Evolutionary conservation across 2,888 invertebrate species (phyloP), one percentile per base, ranked within the genome.

Genomic region (Sericinus montela): DNA sequence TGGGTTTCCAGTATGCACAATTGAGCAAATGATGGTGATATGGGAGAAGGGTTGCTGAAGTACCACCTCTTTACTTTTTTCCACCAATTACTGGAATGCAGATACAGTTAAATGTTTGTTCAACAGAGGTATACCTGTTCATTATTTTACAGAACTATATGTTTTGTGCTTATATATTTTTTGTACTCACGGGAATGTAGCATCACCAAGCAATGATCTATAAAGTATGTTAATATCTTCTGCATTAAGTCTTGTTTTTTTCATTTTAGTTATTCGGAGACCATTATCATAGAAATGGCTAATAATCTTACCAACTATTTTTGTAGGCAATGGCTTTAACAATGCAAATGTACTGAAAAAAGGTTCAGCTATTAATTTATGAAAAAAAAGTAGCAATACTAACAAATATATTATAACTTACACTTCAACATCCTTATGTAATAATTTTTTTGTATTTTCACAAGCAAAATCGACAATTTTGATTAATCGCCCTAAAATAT

Each of bases 401-500:
- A n/a, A n/a, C n/a, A n/a, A 15, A 30, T 37, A 7, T 11, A 6
- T 38, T 25, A 23, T 48, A 28, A 48, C 83, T 80, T 78, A 93
- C 94, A 92, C 91, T 78, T 94, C 91, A 64, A 93, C 90, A 62
- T 91, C 89, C 58, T 88, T 89, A 9, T 91, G 90, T 41, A 94
- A 83, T 68, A 90, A 91, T 37, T 90, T 91, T 65, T 89, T 91
- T 0, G 95, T 95, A 30, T 86, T 75, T 54, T 90, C 91, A 73
- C 95, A 94, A 0, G 92, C 95, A 72, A 93, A 95, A 70, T 92
- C 93, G 3, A 91, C 87, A 32, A 96, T 92, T 75, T 92, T 92
- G 28, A 95, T 91, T 56, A 93, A 90, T 25, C 95, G 86, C 0
- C 95, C 94, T 64, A 94, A 93, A 61, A 96, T 92, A 53, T 91